phyloP scores from a whole-genome alignment of 2,888 invertebrate genomes.

The Trissoscelio sp. region DNA sequence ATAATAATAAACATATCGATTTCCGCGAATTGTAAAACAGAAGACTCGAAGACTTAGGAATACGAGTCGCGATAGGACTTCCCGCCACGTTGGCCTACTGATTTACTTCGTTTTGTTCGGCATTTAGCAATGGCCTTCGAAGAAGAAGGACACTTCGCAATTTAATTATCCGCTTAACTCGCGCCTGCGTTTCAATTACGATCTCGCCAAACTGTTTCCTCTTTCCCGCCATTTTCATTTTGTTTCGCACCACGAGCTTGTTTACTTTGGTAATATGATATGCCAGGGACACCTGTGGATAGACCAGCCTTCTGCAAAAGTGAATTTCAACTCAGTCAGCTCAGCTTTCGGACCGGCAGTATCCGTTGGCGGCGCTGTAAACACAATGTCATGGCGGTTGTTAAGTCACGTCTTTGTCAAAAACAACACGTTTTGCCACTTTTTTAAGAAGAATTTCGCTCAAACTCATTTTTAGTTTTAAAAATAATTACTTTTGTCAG shows the following conservation, averaged over 20 bases:
- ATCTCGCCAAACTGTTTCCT: constrained; percentile 10
- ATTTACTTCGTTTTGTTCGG: constrained; percentile 47
- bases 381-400: too few relatives aligned
- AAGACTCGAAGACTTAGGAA: constrained; percentile 52
- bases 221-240: constrained; percentile 16
- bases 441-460: too few relatives aligned
- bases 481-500: too few relatives aligned
- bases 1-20: constrained; percentile 47
- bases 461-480: too few relatives aligned
- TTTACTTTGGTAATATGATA: constrained; percentile 18
- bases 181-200: constrained; percentile 40
- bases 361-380: too few relatives aligned
- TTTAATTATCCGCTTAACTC: constrained; percentile 49
- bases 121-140: constrained; percentile 62
- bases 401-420: too few relatives aligned
- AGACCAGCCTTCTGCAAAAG: too few relatives aligned
- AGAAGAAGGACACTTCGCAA: constrained; percentile 54
- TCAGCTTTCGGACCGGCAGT: too few relatives aligned
- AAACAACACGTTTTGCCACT: too few relatives aligned
- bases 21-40: constrained; percentile 41
- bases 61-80: constrained; percentile 45
- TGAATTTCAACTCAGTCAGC: too few relatives aligned
- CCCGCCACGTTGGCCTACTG: constrained; percentile 51
- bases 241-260: constrained; percentile 7
- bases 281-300: constrained; percentile 39